These are phyloP conservation scores for Hystrix cristata DNA, from an alignment of 2,113 vertebrate genomes.

Conservation along the genomic window DNA sequence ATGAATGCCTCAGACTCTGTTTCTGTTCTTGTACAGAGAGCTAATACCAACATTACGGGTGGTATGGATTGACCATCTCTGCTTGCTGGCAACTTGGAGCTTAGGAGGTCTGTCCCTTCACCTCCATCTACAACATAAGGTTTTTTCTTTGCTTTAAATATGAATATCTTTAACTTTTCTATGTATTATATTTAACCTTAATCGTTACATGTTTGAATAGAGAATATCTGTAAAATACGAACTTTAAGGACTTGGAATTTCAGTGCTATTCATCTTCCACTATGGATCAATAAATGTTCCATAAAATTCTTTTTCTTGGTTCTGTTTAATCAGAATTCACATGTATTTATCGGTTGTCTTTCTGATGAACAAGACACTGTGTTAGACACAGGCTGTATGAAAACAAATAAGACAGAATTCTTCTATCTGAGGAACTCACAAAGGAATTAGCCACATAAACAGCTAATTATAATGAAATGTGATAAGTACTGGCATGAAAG, in stretches of 20 bases:
- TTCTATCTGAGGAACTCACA: slow-evolving; percentile 48
- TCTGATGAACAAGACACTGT: slow-evolving; percentile 25
- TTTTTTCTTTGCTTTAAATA: neutral
- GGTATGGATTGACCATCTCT: neutral
- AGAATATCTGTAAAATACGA: slow-evolving; percentile 2
- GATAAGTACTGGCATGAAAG: slow-evolving; percentile 26
- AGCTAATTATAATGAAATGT: slow-evolving; percentile 58
- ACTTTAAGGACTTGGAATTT: neutral
- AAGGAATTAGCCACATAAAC: slow-evolving; percentile 46
- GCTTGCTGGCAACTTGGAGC: neutral
- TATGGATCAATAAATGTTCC: neutral
- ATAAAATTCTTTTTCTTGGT: slow-evolving; percentile 13
- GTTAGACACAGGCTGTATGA: slow-evolving; percentile 4
- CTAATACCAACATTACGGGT: neutral
- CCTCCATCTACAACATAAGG: neutral
- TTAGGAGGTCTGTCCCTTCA: neutral
- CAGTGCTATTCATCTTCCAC: neutral
- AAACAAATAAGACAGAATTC: slow-evolving; percentile 45
- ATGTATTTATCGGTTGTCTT: neutral
- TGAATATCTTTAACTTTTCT: neutral
- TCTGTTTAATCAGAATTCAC: slow-evolving; percentile 19
- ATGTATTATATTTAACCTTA: neutral
- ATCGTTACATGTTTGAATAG: neutral
- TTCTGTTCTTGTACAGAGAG: neutral
- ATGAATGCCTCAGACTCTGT: neutral